Evolutionary conservation across 2,113 vertebrate species (phyloP).

Genomic region (Cheilinus undulatus): DNA sequence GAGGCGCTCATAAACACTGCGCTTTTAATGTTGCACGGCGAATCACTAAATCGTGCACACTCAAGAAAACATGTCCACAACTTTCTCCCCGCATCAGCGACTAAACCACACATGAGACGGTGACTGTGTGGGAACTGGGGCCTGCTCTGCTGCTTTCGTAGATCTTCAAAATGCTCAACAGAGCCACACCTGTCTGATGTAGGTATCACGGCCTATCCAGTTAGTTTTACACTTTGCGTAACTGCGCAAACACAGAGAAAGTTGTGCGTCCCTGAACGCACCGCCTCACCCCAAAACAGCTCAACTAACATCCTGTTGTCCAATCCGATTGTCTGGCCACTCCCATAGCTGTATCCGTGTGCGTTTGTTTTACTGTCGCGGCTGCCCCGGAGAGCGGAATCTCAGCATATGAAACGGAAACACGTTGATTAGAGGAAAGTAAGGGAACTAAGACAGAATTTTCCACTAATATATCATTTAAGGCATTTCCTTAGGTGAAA

Average conservation of each 20-base stretch:
- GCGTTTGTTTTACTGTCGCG: slow-evolving; percentile 58
- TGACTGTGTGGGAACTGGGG: slow-evolving; percentile 27
- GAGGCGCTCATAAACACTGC: slow-evolving; percentile 18
- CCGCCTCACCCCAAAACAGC: slow-evolving; percentile 76
- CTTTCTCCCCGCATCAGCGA: slow-evolving; percentile 61
- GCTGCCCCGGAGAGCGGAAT: slow-evolving; percentile 44
- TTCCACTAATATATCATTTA: no score
- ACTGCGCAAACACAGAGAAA: slow-evolving; percentile 58
- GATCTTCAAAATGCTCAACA: slow-evolving; percentile 1
- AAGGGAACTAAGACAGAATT: neutral
- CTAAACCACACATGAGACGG: slow-evolving; percentile 45
- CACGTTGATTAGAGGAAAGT: neutral
- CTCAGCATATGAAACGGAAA: neutral
- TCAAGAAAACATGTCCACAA: slow-evolving; percentile 80
- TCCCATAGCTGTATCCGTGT: slow-evolving; percentile 70
- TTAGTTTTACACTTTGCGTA: slow-evolving; percentile 10
- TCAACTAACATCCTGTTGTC: slow-evolving; percentile 75
- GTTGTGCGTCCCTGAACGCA: slow-evolving; percentile 36
- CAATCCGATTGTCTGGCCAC: slow-evolving; percentile 73
- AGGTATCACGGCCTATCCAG: slow-evolving; percentile 4
- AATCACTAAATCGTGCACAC: slow-evolving; percentile 51
- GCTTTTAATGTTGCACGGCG: slow-evolving; percentile 44
- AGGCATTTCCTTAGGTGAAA: no score
- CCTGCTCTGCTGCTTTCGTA: slow-evolving; percentile 38
- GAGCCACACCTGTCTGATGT: neutral